Evolutionary conservation across 2,797 vertebrate genomes (phyloP).

Genomic region (Lerista edwardsae): DNA sequence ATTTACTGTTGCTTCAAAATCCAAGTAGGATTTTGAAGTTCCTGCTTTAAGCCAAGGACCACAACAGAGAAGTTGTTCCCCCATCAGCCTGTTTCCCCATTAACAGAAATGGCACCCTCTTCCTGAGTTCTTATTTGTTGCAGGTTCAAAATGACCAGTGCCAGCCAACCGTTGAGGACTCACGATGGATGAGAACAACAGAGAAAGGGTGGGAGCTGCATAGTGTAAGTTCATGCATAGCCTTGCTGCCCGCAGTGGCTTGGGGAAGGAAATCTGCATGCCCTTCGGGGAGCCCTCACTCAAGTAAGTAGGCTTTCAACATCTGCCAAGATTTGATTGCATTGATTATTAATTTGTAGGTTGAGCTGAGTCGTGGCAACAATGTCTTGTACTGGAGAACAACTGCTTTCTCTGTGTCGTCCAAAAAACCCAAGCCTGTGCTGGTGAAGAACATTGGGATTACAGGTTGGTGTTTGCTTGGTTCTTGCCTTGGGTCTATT

Average conservation of each 20-base stretch:
- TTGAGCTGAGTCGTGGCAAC: conserved; percentile 86
- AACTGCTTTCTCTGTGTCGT: conserved; percentile 81
- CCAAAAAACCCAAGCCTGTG: conserved; percentile 84
- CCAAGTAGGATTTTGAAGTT: too few species aligned
- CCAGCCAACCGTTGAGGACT: conserved; percentile 86
- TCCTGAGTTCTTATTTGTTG: not conserved
- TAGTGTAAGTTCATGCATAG: conserved; percentile 75
- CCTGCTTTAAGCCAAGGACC: not conserved
- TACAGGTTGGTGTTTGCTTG: conserved; percentile 80
- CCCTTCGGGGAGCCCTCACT: not conserved
- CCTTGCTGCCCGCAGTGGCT: too few species aligned
- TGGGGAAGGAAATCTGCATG: not conserved
- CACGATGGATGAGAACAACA: conserved; percentile 88
- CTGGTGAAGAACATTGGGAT: conserved; percentile 89
- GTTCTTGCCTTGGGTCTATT: not conserved
- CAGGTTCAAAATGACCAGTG: conserved; percentile 98
- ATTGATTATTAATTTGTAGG: conserved; percentile 68
- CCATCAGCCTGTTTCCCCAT: not conserved
- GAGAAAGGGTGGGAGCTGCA: conserved; percentile 86
- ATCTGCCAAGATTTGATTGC: not conserved
- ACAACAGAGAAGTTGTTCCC: too few species aligned
- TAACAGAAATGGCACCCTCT: conserved; percentile 9
- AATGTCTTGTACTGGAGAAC: conserved; percentile 95
- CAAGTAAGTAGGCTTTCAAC: not conserved
- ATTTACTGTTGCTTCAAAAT: too few species aligned